Evolutionary conservation across 2,113 vertebrate species (phyloP).

Genomic region (Leptodactylus fuscus): DNA sequence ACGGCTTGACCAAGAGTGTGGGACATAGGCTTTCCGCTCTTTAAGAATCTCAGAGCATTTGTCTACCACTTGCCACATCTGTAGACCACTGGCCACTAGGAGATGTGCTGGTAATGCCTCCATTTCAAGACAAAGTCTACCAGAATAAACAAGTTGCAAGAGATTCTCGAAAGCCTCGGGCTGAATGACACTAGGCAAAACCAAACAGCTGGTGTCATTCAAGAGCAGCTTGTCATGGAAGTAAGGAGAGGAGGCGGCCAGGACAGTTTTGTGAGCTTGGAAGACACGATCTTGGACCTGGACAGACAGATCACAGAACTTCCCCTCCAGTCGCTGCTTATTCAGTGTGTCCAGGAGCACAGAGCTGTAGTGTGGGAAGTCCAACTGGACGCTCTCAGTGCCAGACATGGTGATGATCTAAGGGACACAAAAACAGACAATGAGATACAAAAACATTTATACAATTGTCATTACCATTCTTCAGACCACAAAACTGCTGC

Average conservation of each 20-base stretch:
- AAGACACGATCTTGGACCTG: conserved; percentile 73
- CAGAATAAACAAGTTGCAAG: conserved; percentile 76
- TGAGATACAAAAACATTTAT: background rate
- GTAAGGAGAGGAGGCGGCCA: conserved; percentile 75
- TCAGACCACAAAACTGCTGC: too few relatives aligned
- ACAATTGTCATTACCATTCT: too few relatives aligned
- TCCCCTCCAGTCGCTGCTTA: conserved; percentile 72
- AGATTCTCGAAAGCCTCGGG: conserved; percentile 75
- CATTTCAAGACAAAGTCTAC: conserved; percentile 68
- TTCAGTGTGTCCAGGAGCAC: conserved; percentile 71
- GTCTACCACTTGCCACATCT: conserved; percentile 80
- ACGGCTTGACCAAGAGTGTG: conserved; percentile 54
- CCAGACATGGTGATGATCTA: conserved; percentile 56
- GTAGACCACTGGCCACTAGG: conserved; percentile 76
- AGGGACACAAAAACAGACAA: conserved; percentile 10
- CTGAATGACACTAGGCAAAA: conserved; percentile 73
- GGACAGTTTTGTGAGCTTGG: conserved; percentile 73
- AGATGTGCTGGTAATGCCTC: conserved; percentile 74
- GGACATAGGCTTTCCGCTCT: conserved; percentile 62
- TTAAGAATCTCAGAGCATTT: conserved; percentile 74
- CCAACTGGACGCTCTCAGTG: conserved; percentile 68
- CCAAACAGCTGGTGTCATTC: conserved; percentile 69
- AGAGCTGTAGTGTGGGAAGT: conserved; percentile 71
- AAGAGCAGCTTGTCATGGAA: conserved; percentile 78
- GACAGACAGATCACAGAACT: conserved; percentile 76